Base-by-base conservation (phyloP, 2,797 vertebrate species). In the Pseudochaenichthys georgianus region DNA sequence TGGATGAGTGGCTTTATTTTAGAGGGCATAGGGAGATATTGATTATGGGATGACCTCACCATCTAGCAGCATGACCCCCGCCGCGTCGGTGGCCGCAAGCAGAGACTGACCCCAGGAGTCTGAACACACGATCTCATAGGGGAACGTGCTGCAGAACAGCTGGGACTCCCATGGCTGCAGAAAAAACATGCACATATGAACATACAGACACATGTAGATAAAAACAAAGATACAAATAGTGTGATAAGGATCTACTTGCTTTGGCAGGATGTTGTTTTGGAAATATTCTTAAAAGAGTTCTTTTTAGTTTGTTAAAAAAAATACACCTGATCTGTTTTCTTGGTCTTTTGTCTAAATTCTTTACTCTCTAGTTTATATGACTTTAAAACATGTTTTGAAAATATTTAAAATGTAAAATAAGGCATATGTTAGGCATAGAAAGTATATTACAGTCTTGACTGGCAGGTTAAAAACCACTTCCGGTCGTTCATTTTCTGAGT, bases 101-200 rank as follows among this genome's bases (percentile, higher is more conserved):
- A 99, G 91, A 73, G 97, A 97, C 90, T 96, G 97, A 88, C 97
- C 98, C 98, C 97, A 99, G 73, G 98, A 98, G 94, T 99, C 98
- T 12, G 96, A 95, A 60, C 97, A 98, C 86, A 97, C 91, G 0
- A 96, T 95, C 85, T 99, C 97, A 48, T 98, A 96, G 53, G 96
- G 96, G 86, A 99, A 99, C 47, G 96, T 96, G 93, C 94, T 96
- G 95, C 95, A 99, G 95, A 98, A 99, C 17, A 96, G 95, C 86
- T 99, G 98, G 59, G 98, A 97, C 89, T 99, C 98, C 98, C 98
- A 99, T 57, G 98, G 98, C 98, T 99, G 93, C 19, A 86, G 78
- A 13, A 78, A 13, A 63, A 0, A 69, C 38, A 62, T 15, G 68
- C 23, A 53, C 46, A 71, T 2, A 66, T 53, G 54, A 28, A 75